Evolutionary conservation across 2,113 vertebrate genomes (phyloP), one percentile per base, ranked within the genome.

Genomic region (Heterotilapia buettikoferi): DNA sequence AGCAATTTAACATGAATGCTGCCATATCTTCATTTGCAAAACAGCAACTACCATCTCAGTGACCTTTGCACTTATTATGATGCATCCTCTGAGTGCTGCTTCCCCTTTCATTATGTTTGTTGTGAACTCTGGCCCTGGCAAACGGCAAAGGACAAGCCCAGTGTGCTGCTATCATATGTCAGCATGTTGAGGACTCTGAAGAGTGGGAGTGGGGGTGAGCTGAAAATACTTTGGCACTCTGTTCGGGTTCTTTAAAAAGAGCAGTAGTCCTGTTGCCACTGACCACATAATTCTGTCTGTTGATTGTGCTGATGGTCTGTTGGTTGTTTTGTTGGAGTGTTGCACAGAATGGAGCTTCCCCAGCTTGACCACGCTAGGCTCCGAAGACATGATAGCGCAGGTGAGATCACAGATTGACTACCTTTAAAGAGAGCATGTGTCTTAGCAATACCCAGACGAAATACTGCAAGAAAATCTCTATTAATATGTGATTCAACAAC

Each of bases 131-230:
- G 89, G 88, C 80, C 88, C 84, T 95, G 93, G 94, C 92, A 94
- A 90, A 95, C 84, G 91, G 80, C 94, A 96, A 96, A 96, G 95
- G 96, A 91, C 95, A 95, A 88, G 88, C 79, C 91, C 86, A 82
- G 89, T 45, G 59, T 76, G 88, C 87, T 89, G 91, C 92, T 94
- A 96, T 97, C 96, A 91, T 92, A 93, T 97, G 90, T 95, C 96
- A 78, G 16, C 73, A 33, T 78, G 73, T 9, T 47, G 76, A 90
- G 18, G 54, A 84, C 81, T 54, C 14, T 1, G 10, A 54, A 31
- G 47, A 54, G 57, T 40, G 82, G 87, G 76, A 78, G 71, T 31
- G 40, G 45, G 45, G 84, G 59, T 43, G 86, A 83, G 52, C 33
- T 38, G 78, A 54, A 86, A 90, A 89, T 79, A 52, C 88, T 90